Evolutionary conservation across 2,888 invertebrate species (phyloP), one percentile per base, ranked within the genome.

Genomic region (Synanthedon myopaeformis): DNA sequence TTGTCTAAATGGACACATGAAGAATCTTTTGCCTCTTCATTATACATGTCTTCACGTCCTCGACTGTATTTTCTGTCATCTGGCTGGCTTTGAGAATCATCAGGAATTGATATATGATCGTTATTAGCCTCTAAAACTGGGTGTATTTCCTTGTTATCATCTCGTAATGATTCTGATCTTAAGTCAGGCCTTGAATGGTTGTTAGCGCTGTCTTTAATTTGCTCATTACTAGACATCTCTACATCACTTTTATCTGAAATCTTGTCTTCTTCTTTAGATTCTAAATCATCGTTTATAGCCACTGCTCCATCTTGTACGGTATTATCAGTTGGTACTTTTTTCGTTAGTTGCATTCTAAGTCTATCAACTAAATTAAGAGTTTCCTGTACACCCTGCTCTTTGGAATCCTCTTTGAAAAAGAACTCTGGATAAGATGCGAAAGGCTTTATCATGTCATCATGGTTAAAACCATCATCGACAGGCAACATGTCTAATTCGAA

Each of bases 351-450:
- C 89, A 92, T 90, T 52, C 96, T 89, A 14, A 96, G 81, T 68
- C 96, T 94, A 69, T 96, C 94, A 4, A 96, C 94, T 35, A 96
- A 86, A 79, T 95, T 93, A 57, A 94, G 82, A 0, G 96, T 96
- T 72, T 95, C 96, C 58, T 94, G 89, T 0, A 94, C 93, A 63
- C 93, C 93, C 63, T 87, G 90, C 73, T 96, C 96, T 69, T 93
- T 93, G 3, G 93, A 91, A 70, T 94, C 94, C 69, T 93, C 93
- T 68, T 93, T 92, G 67, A 93, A 92, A 59, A 93, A 82, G 66
- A 91, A 88, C 59, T 92, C 91, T 50, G 90, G 90, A 59, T 90
- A 90, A 55, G 92, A 90, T 5, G 90, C 89, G 70, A 93, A 93
- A 0, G 92, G 90, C 66, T 91, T 91, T 68, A 90, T 87, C 48